A percentile compares a stretch with the other conserved stretches of the same genome.
Conservation (phyloP, 2,113 vertebrate species). For the Gnathochromis pfefferi region DNA sequence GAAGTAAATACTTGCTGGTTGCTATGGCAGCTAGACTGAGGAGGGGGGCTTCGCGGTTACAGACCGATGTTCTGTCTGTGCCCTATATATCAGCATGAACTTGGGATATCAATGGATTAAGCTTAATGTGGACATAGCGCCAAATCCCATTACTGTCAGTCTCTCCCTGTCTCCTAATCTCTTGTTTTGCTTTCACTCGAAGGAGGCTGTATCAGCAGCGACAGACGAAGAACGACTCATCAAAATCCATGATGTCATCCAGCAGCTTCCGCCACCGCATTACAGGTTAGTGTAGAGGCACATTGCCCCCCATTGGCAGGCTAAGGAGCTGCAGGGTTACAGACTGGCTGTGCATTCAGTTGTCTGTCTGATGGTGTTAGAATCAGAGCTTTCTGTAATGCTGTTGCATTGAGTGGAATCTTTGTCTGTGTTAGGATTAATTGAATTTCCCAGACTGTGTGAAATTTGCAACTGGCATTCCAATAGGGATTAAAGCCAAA, state of each 20-base stretch:
- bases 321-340: neutral
- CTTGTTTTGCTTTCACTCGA: neutral
- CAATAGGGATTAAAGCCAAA: neutral
- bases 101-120: neutral
- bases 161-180: neutral
- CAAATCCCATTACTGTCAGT: neutral
- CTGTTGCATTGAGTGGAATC: neutral
- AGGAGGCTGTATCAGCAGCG: constrained; percentile 96
- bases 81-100: neutral
- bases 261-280: constrained; percentile 95
- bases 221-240: constrained; percentile 94
- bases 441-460: neutral
- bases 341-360: neutral
- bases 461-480: neutral
- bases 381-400: neutral
- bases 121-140: neutral
- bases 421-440: neutral
- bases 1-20: constrained; percentile 58
- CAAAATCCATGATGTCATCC: constrained; percentile 97
- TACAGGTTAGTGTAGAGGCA: constrained; percentile 79
- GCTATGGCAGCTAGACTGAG: constrained; percentile 40
- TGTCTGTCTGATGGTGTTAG: neutral
- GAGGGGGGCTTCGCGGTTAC: neutral
- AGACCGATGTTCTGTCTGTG: neutral
- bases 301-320: constrained; percentile 38